These are phyloP conservation scores for Melanocharis versteri DNA, from an alignment of 2,113 vertebrate genomes.

Conservation along the genomic window DNA sequence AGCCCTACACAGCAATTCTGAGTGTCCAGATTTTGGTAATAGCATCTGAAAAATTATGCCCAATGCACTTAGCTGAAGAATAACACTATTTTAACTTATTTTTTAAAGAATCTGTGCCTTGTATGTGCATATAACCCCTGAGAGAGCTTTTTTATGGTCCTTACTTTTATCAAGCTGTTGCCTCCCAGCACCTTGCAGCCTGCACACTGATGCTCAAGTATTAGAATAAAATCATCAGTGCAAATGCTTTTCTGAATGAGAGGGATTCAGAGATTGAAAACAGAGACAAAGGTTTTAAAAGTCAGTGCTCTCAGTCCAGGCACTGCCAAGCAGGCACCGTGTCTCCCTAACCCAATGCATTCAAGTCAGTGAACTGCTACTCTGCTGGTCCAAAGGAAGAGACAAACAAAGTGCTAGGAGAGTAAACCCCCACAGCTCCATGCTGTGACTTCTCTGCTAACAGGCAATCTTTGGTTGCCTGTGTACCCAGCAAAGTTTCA, in stretches of 20 bases:
- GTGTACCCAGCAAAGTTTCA: neutral
- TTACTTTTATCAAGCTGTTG: neutral
- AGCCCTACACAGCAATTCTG: neutral
- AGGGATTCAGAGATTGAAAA: neutral
- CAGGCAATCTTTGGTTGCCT: neutral
- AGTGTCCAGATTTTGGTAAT: neutral
- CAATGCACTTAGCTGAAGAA: neutral
- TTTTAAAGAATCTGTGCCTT: neutral
- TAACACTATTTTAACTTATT: neutral
- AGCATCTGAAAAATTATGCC: neutral
- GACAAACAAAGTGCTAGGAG: neutral
- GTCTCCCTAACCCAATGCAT: neutral
- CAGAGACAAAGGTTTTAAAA: neutral
- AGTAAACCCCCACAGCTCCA: neutral
- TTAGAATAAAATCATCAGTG: neutral
- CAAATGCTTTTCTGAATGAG: neutral
- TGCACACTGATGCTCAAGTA: neutral
- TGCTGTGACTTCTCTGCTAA: neutral
- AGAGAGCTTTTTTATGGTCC: neutral
- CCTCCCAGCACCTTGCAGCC: neutral
- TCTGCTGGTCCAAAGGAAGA: neutral
- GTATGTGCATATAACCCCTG: neutral
- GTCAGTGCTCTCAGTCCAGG: neutral
- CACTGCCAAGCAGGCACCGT: neutral
- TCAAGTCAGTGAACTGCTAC: neutral